Conservation (phyloP, 2,888 invertebrate species). For the Meghimatium bilineatum region DNA sequence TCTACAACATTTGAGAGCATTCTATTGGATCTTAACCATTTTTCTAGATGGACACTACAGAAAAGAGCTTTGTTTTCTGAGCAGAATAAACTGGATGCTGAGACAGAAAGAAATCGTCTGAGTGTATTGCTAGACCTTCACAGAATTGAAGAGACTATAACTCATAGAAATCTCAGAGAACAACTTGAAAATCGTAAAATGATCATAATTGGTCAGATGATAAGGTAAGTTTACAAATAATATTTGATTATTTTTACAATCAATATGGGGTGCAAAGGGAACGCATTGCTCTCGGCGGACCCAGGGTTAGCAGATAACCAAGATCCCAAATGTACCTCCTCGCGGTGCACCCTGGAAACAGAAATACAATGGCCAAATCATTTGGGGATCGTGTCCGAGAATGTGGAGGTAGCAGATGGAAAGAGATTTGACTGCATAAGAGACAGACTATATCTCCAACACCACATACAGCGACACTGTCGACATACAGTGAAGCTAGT, state of each 20-base stretch:
- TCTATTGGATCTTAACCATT: conserved; percentile 11
- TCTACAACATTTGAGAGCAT: neutral
- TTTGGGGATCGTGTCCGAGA: too few species aligned
- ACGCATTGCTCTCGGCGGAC: too few species aligned
- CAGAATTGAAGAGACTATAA: conserved; percentile 17
- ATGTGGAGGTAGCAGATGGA: too few species aligned
- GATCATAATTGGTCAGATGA: conserved; percentile 22
- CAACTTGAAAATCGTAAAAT: neutral
- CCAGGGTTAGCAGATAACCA: too few species aligned
- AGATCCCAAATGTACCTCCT: too few species aligned
- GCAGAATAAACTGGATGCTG: conserved; percentile 39
- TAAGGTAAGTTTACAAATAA: conserved; percentile 11
- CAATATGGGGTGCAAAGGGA: too few species aligned
- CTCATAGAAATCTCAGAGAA: neutral
- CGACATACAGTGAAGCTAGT: too few species aligned
- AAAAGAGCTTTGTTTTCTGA: conserved; percentile 28
- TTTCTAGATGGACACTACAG: conserved; percentile 13
- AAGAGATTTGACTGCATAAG: too few species aligned
- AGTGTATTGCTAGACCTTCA: conserved; percentile 26
- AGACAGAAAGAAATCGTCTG: conserved; percentile 24
- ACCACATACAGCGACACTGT: too few species aligned
- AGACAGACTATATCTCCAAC: too few species aligned
- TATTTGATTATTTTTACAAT: neutral
- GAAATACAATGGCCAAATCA: too few species aligned
- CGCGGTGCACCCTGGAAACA: too few species aligned